Evolutionary conservation across 2,888 invertebrate species (phyloP).

Genomic region (Heteromurus nitidus): DNA sequence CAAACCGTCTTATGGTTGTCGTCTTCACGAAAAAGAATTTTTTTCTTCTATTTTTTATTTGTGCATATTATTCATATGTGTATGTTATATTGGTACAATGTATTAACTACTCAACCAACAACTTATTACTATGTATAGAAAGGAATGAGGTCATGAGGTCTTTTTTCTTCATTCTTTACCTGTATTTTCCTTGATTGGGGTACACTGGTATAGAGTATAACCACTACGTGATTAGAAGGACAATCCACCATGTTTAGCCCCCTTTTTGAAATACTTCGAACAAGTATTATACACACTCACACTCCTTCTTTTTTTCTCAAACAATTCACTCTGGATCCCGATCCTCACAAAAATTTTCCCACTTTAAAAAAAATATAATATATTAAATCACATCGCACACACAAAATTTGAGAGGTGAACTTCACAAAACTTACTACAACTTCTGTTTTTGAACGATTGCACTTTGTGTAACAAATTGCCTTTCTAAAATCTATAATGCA

Average conservation of each 20-base stretch:
- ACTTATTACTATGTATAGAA: constrained; percentile 59
- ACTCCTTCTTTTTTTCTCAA: too few relatives aligned
- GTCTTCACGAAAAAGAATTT: constrained; percentile 45
- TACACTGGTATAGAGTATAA: constrained; percentile 30
- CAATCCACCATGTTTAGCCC: constrained; percentile 55
- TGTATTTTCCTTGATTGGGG: constrained; percentile 62
- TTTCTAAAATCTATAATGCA: constrained; percentile 52
- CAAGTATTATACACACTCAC: too few relatives aligned
- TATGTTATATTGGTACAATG: constrained; percentile 40
- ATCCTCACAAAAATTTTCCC: not conserved
- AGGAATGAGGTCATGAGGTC: constrained; percentile 64
- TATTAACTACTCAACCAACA: constrained; percentile 59
- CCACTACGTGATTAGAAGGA: constrained; percentile 62
- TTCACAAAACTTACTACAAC: too few relatives aligned
- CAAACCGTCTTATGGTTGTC: too few relatives aligned
- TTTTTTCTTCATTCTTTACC: constrained; percentile 50
- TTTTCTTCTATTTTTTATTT: constrained; percentile 26
- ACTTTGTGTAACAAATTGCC: constrained; percentile 21
- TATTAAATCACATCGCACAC: too few relatives aligned
- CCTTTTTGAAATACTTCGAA: not conserved
- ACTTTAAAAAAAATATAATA: too few relatives aligned
- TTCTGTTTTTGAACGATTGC: constrained; percentile 1
- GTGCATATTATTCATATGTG: constrained; percentile 45
- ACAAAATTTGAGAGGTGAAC: too few relatives aligned
- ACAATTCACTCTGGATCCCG: not conserved